These are phyloP conservation scores for Sycophila texana DNA, from an alignment of 2,888 invertebrate species.

Conservation along the genomic window DNA sequence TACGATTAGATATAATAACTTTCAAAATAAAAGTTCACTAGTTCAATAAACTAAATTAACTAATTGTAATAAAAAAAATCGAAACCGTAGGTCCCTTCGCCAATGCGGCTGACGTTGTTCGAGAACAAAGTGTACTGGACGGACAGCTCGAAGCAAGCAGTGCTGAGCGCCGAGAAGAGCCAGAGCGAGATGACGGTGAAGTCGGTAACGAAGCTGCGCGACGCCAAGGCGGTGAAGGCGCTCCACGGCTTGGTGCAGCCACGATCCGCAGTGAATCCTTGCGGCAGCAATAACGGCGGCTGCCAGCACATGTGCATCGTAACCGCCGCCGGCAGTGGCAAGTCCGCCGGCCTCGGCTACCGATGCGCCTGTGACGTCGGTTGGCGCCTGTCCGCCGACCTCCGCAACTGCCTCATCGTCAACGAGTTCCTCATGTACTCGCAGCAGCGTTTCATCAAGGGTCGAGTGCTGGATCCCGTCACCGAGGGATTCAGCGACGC, in stretches of 20 bases:
- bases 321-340: constrained; percentile 82
- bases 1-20: no score
- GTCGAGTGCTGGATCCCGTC: constrained; percentile 91
- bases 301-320: constrained; percentile 97
- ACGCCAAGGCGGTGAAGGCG: constrained; percentile 89
- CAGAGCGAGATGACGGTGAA: constrained; percentile 87
- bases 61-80: background rate
- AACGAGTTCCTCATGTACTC: constrained; percentile 96
- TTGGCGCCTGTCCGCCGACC: constrained; percentile 84
- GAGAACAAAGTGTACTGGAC: constrained; percentile 94
- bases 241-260: constrained; percentile 87
- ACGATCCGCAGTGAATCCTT: constrained; percentile 84
- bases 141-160: constrained; percentile 91
- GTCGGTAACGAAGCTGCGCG: constrained; percentile 87
- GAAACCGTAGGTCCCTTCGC: constrained; percentile 83
- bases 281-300: constrained; percentile 90
- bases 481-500: constrained; percentile 96
- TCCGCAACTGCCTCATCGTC: constrained; percentile 88
- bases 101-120: constrained; percentile 88
- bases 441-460: constrained; percentile 96
- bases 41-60: no score
- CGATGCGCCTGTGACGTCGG: constrained; percentile 93
- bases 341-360: constrained; percentile 84
- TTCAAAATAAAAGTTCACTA: no score
- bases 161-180: constrained; percentile 91